phyloP scores from a whole-genome alignment of 2,888 invertebrate species.

The Synanthedon formicaeformis region DNA sequence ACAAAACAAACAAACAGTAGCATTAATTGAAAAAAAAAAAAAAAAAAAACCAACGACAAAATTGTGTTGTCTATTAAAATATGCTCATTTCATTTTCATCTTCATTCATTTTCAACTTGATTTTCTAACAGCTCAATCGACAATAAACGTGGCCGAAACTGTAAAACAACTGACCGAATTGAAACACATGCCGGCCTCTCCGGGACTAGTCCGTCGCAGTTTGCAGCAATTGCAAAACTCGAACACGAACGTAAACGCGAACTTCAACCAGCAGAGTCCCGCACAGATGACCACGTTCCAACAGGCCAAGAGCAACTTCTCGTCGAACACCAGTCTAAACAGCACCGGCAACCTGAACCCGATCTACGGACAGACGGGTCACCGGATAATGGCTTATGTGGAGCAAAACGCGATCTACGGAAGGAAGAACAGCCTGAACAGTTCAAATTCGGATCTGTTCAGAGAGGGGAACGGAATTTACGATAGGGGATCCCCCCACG shows the following conservation, averaged over 20 bases:
- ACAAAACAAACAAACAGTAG: no score
- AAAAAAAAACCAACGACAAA: no score
- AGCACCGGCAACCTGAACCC: slow-evolving; percentile 57
- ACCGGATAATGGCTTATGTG: slow-evolving; percentile 47
- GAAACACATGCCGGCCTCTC: slow-evolving; percentile 89
- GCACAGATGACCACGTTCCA: slow-evolving; percentile 43
- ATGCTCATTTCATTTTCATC: no score
- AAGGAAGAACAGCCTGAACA: slow-evolving; percentile 51
- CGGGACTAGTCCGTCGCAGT: slow-evolving; percentile 75
- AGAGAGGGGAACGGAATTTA: slow-evolving; percentile 33
- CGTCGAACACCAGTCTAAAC: slow-evolving; percentile 43
- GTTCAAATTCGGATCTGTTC: slow-evolving; percentile 44
- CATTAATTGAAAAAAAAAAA: no score
- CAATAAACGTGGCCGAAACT: slow-evolving; percentile 84
- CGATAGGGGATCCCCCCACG: slow-evolving; percentile 38
- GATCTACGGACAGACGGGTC: slow-evolving; percentile 60
- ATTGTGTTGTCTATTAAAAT: no score
- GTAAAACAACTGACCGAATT: slow-evolving; percentile 87
- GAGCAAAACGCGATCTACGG: slow-evolving; percentile 55
- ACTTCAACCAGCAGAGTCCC: slow-evolving; percentile 17
- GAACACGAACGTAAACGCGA: slow-evolving; percentile 10
- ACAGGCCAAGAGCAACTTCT: slow-evolving; percentile 51
- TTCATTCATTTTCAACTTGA: no score
- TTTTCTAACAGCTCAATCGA: slow-evolving; percentile 36
- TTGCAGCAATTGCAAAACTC: slow-evolving; percentile 39